Base-by-base conservation (phyloP, 1,140 invertebrate genomes). In the Drosophila lini region DNA sequence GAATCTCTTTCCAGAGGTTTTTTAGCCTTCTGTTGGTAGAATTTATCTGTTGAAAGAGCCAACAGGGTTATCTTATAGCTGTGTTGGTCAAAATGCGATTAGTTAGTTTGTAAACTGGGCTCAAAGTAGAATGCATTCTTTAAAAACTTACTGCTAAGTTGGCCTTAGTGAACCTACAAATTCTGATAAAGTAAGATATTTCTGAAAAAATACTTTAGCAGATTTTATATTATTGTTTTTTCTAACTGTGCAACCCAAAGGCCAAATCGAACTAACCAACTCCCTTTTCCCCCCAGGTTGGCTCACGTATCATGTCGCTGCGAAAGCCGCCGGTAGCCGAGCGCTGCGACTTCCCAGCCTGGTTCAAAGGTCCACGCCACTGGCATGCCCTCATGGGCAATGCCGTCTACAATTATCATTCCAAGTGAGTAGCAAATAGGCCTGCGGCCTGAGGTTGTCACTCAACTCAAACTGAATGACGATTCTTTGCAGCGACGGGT, bases 311-410 rank as follows among this genome's bases (percentile, higher is more conserved):
- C 55, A 92, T 92, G 92, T 91, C 88, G 55, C 73, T 92, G 48
- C 78, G 91, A 28, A 92, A 92, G 76, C 91, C 92, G 55, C 92
- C 91, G 13, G 64, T 89, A 61, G 85, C 92, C 38, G 92, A 92
- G 63, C 90, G 92, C 55, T 92, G 92, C 80, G 91, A 92, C 80
- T 92, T 92, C 69, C 92, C 92, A 47, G 85, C 84, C 38, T 92
- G 92, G 92, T 92, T 92, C 61, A 92, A 92, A 69, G 91, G 91
- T 64, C 92, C 91, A 22, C 82, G 88, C 73, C 92, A 92, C 68
- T 92, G 92, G 92, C 92, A 92, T 84, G 90, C 90, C 55, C 78
- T 92, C 64, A 92, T 91, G 88, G 91, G 91, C 62, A 92, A 92
- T 56, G 80, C 88, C 48, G 80, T 89, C 69, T 92, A 92, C 71